Evolutionary conservation across 2,888 invertebrate species (phyloP).

Genomic region (Plutella xylostella): DNA sequence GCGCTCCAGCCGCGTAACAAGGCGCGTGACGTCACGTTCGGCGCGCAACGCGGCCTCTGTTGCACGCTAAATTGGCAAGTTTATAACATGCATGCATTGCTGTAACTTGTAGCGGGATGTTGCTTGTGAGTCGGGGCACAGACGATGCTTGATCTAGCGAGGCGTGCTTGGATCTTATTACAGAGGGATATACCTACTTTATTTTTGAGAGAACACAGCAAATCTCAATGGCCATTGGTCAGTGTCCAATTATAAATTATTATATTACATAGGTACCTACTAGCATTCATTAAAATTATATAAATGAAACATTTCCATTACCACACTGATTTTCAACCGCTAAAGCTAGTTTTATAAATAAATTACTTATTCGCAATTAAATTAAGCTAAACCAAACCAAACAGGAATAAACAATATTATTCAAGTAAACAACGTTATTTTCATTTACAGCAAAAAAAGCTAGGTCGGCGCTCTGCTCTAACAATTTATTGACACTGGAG

Average conservation of each 20-base stretch:
- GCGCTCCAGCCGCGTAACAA: slow-evolving; percentile 35
- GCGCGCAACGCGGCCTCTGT: slow-evolving; percentile 22
- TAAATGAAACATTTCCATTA: not conserved
- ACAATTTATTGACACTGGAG: slow-evolving; percentile 23
- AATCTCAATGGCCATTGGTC: no score
- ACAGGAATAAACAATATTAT: not conserved
- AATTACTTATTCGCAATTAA: no score
- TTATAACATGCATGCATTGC: slow-evolving; percentile 3
- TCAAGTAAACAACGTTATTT: not conserved
- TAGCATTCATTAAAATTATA: not conserved
- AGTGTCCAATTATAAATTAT: not conserved
- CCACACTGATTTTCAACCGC: not conserved
- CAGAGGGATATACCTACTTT: not conserved
- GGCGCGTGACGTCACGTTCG: slow-evolving; percentile 52
- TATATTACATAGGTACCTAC: not conserved
- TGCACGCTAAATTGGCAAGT: not conserved
- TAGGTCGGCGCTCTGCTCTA: slow-evolving; percentile 22
- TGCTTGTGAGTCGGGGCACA: not conserved
- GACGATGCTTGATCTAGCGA: not conserved
- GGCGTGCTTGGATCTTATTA: not conserved
- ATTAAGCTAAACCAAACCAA: no score
- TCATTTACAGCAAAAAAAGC: slow-evolving; percentile 23
- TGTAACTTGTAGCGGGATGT: not conserved
- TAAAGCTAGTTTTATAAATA: no score
- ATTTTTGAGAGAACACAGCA: no score